Base-by-base conservation (phyloP, 2,797 vertebrate genomes). In the Heterohyrax brucei region DNA sequence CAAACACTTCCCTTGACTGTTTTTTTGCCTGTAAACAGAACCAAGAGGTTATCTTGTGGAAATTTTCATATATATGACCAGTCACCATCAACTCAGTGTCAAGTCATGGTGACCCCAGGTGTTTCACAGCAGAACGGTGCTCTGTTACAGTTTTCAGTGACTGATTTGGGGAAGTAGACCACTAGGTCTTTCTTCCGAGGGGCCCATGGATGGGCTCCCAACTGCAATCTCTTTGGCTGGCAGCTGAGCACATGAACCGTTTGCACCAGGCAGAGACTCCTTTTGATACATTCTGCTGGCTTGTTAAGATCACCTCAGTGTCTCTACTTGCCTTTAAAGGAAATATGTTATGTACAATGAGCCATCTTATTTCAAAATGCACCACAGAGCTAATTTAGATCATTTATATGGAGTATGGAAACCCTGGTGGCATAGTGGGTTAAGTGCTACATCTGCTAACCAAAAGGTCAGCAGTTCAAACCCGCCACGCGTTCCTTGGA, bases 321-420 rank as follows among this genome's bases (percentile, higher is more conserved):
- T 48, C n/a, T 93, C 83, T 59, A 28, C 76, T 92, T 91, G 85
- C 39, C 68, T 72, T 89, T 3, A 22, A 81, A 77, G 50, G 10
- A 96, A 46, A 90, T 33, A 85, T 3, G 73, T 87, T 7, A 68
- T 1, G 22, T 76, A 88, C 0, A 93, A 68, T 73, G 56, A 61
- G 10, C 64, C 24, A 94, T 62, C 5, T 66, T 90, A 6, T 81
- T 86, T 50, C 88, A 77, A 96, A 95, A 79, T 46, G n/a, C 44
- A 76, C 46, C 62, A n/a, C 16, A 79, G 59, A 86, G 14, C 1
- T 14, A 13, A 79, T 13, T 39, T 10, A 6, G 46, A 89, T 79
- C 48, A 91, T 61, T 73, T 61, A 73, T 13, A 13, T 24, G 4
- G 14, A 86, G 56, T 81, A 87, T 28, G 5, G 14, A 86, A 39